Evolutionary conservation across 2,888 invertebrate species (phyloP).

Genomic region (Perizoma affinitatum): DNA sequence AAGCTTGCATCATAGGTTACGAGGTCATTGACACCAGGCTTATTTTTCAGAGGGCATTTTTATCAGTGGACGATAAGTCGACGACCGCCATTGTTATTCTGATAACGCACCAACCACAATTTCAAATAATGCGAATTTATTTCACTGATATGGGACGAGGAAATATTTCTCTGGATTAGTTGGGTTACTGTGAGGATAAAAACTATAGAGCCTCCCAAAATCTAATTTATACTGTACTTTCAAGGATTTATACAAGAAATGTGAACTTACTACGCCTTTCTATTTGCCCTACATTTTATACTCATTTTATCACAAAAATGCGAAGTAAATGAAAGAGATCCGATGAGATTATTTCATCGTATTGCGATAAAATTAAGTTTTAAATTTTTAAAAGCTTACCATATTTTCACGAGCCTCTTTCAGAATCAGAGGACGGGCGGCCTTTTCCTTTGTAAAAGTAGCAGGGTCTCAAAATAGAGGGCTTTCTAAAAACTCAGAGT

Average conservation of each 20-base stretch:
- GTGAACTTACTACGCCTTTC: too few relatives aligned
- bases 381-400: conserved; percentile 6
- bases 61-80: conserved; percentile 50
- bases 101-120: conserved; percentile 45
- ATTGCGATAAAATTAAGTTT: conserved; percentile 14
- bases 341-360: conserved; percentile 9
- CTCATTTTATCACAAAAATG: too few relatives aligned
- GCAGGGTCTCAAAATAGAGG: not conserved
- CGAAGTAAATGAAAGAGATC: too few relatives aligned
- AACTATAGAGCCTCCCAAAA: conserved; percentile 3
- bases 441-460: conserved; percentile 21
- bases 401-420: conserved; percentile 12
- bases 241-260: too few relatives aligned
- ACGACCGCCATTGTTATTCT: conserved; percentile 47
- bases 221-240: conserved; percentile 4
- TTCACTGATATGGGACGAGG: conserved; percentile 28
- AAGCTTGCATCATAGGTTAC: conserved; percentile 43
- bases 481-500: too few relatives aligned
- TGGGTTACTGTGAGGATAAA: conserved; percentile 7
- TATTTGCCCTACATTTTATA: too few relatives aligned
- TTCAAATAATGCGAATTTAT: conserved; percentile 41
- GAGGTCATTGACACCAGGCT: conserved; percentile 45
- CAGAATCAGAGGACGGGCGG: conserved; percentile 13
- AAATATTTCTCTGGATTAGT: conserved; percentile 29
- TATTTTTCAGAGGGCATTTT: conserved; percentile 51